A percentile compares a stretch with the other conserved stretches of the same genome.
Conservation (phyloP, 1,140 invertebrate genomes). For the Drosophila sucinea region DNA sequence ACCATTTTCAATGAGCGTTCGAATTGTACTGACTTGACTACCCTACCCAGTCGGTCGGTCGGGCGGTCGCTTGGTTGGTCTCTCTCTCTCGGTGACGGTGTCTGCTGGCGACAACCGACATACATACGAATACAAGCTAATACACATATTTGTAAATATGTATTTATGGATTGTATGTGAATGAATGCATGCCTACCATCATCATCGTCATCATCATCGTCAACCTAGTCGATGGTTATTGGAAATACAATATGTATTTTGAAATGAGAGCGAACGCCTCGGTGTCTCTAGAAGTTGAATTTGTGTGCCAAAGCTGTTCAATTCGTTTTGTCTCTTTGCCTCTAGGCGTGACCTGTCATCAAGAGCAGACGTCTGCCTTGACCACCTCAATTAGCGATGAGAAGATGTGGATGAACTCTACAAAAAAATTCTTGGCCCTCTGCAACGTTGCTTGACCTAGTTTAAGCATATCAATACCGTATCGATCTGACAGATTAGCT, state of each 20-base stretch:
- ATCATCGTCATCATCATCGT: too few species aligned
- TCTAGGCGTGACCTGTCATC: constrained; percentile 46
- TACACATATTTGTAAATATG: background rate
- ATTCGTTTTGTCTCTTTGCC: background rate
- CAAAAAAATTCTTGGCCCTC: background rate
- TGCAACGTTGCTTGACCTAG: too few species aligned
- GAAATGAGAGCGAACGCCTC: constrained; percentile 8
- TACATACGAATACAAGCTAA: background rate
- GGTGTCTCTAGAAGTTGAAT: constrained; percentile 21
- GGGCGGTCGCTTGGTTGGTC: too few species aligned
- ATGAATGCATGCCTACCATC: background rate
- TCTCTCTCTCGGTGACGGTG: background rate
- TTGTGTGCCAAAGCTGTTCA: constrained; percentile 13
- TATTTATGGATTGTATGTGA: constrained; percentile 6
- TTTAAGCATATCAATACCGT: too few species aligned
- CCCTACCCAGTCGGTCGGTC: constrained; percentile 18
- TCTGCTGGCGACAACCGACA: constrained; percentile 2
- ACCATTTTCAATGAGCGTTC: constrained; percentile 79
- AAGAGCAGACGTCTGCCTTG: constrained; percentile 55
- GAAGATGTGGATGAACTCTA: constrained; percentile 21
- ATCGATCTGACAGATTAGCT: too few species aligned
- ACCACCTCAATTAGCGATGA: constrained; percentile 43
- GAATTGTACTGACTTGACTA: constrained; percentile 68
- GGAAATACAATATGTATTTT: constrained; percentile 1
- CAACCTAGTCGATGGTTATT: background rate